Evolutionary conservation across 2,888 invertebrate genomes (phyloP), one percentile per base, ranked within the genome.

Genomic region (Cecidostiba fungosa): DNA sequence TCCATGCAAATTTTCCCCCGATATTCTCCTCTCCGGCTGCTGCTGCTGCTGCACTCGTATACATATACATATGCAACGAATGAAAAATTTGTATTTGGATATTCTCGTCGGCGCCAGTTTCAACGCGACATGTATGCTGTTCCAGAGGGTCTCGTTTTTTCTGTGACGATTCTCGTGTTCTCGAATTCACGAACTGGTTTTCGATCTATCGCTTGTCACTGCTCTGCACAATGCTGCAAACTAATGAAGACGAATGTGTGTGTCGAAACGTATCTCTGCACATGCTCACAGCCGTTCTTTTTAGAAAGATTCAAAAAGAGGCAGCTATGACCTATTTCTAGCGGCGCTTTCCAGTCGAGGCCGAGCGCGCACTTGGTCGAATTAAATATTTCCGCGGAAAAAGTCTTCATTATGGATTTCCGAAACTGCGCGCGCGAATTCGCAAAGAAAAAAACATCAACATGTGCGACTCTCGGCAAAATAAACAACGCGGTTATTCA

Each of bases 11-110:
- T 80, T 39, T 54, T 12, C 39, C 80, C 26, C 80, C 59, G 74
- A 76, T 80, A 76, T 80, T 85, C 62, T 4, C 36, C 69, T 73
- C 59, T n/a, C n/a, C n/a, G n/a, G n/a, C n/a, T n/a, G n/a, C n/a
- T n/a, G n/a, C n/a, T 70, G 36, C 43, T 43, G 16, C 70, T 69
- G 54, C 32, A 43, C 29, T 43, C 26, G 54, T 50, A 16, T 29
- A 59, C 59, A 77, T n/a, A 77, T 85, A 54, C 69, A 77, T 85
- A 81, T 81, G 80, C 81, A 81, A 85, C 69, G 36, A 54, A 70
- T 43, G 59, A 84, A 76, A 85, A 50, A 76, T n/a, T 54, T n/a
- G 54, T 54, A 54, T 54, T 54, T 54, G 54, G n/a, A n/a, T 54
- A 19, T 54, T 19, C n/a, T 54, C 5, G 43, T 8, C 19, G 50